These are phyloP conservation scores for Micrastur ruficollis DNA, from an alignment of 2,797 vertebrate species.

Conservation along the genomic window DNA sequence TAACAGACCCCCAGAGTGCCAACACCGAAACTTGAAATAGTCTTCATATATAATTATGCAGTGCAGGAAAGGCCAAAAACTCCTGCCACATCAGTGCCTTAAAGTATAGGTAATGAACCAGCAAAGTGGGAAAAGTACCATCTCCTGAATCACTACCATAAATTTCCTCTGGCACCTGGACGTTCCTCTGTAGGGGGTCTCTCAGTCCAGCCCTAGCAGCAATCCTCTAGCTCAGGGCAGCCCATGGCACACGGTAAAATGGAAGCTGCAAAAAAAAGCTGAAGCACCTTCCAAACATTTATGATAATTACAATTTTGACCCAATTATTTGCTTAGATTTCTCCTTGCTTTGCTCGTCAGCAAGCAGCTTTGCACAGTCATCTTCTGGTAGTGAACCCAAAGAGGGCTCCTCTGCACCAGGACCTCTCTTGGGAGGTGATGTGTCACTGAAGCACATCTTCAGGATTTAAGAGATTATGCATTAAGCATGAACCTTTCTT, in stretches of 20 bases:
- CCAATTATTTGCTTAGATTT: background rate
- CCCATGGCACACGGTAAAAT: background rate
- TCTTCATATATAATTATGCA: background rate
- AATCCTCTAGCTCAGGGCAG: background rate
- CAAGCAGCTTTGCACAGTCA: slow-evolving; percentile 45
- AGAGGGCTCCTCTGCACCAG: background rate
- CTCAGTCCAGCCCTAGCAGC: background rate
- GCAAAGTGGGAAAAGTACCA: background rate
- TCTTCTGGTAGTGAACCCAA: background rate
- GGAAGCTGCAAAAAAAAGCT: background rate
- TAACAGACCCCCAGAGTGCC: background rate
- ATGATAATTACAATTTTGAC: background rate
- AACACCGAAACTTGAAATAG: background rate
- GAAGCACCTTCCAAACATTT: background rate
- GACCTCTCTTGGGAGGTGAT: background rate
- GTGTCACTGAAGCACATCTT: background rate
- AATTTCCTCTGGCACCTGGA: background rate
- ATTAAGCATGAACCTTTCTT: background rate
- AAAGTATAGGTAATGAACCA: background rate
- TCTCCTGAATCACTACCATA: background rate
- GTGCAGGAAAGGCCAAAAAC: background rate
- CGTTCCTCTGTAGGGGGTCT: background rate
- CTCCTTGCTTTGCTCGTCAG: background rate
- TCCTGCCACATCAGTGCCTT: background rate
- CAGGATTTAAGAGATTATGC: background rate